Evolutionary conservation across 1,140 invertebrate genomes (phyloP), one percentile per base, ranked within the genome.

Genomic region (Drosophila baimaii): DNA sequence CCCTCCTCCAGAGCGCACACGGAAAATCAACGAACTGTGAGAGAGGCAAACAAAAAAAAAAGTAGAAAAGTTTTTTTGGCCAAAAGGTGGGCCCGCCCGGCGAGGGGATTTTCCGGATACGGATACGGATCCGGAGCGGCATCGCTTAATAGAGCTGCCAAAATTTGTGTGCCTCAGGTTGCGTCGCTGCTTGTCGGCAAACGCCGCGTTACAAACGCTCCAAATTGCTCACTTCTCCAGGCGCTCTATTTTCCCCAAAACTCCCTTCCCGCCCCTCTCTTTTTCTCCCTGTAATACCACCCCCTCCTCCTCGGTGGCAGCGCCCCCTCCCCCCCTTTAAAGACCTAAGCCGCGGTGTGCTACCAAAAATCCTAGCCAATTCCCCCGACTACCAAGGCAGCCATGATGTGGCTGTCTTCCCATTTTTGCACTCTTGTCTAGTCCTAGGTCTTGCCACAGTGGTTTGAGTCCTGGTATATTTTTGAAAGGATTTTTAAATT

Each of bases 81-180:
- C 65, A 47, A 71, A 70, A 71, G 68, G 51, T 71, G 33, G 56
- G 35, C 19, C 19, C 51, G 31, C 19, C 13, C 15, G 51, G 31
- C 31, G 19, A 21, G 44, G 74, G 58, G 39, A 43, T 44, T 57
- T 47, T 58, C 52, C 56, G 58, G 70, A 74, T 74, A 74, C 31
- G 59, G 41, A 64, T 65, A 56, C 37, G 59, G 29, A 64, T 66
- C 44, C 76, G 57, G 41, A 61, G 39, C 64, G 76, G 79, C 79
- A 79, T 57, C 80, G 69, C 65, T 88, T 88, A 88, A 88, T 88
- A 89, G 84, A 88, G 84, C 84, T 89, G 81, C 84, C 80, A 89
- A 84, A 89, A 88, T 74, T 70, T 51, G 65, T 81, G 57, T 51
- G 75, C 71, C 77, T 77, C 80, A 84, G 81, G 81, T 86, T 86